A percentile compares a stretch with the other conserved stretches of the same genome.
Conservation (phyloP, 1,140 invertebrate species). For the Drosophila nannoptera region DNA sequence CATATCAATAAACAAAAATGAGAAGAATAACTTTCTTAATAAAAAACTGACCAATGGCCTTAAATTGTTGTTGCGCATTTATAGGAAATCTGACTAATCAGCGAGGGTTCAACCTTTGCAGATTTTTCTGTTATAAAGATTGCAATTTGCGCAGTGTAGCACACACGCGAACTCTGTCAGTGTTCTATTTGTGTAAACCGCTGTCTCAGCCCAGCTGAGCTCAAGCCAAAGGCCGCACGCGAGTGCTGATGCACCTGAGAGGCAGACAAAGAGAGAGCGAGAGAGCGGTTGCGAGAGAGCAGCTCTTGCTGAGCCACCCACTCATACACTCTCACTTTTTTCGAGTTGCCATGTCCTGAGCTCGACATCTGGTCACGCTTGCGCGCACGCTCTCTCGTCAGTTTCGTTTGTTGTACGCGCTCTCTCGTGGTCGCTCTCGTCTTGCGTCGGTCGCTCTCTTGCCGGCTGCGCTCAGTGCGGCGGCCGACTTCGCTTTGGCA, state of each 20-base stretch:
- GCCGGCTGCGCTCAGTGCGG: slow-evolving; percentile 1
- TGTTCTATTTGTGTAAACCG: slow-evolving; percentile 14
- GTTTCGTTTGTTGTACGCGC: slow-evolving; percentile 1
- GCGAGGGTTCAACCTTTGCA: no score
- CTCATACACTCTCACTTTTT: slow-evolving; percentile 35
- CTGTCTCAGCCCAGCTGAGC: slow-evolving; percentile 13
- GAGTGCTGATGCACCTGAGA: slow-evolving; percentile 14
- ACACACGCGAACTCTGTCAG: neutral
- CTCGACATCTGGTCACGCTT: slow-evolving; percentile 22
- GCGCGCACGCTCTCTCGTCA: slow-evolving; percentile 31
- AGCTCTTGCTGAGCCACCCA: slow-evolving; percentile 3
- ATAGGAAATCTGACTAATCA: neutral
- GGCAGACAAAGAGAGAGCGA: neutral
- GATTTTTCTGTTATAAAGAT: neutral
- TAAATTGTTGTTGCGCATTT: neutral
- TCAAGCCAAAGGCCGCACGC: slow-evolving; percentile 13
- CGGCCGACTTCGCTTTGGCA: slow-evolving; percentile 16
- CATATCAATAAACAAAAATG: neutral
- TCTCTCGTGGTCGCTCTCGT: slow-evolving; percentile 5
- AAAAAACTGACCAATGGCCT: neutral
- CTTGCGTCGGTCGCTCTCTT: slow-evolving; percentile 2
- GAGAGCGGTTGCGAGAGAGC: slow-evolving; percentile 7
- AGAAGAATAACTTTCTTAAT: slow-evolving; percentile 2
- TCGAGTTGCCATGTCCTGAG: neutral
- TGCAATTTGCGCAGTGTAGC: slow-evolving; percentile 17